Conservation (phyloP, 2,113 vertebrate genomes). For the Formicarius rufipectus region DNA sequence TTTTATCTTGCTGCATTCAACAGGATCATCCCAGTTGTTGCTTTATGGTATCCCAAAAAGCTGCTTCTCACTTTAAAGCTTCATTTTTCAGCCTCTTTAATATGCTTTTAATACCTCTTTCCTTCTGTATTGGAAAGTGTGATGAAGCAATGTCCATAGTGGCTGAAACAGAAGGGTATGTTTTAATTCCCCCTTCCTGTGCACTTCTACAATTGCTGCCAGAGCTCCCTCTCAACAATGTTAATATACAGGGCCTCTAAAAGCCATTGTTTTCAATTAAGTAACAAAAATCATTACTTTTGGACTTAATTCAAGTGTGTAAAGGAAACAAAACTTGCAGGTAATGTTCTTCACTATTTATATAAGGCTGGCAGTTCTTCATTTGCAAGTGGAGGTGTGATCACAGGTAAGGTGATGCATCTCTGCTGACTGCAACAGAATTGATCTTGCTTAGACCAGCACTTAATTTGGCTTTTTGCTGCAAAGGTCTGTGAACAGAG, state of each 20-base stretch:
- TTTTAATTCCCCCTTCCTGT: background rate
- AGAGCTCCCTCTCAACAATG: background rate
- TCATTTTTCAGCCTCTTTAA: background rate
- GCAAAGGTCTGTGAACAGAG: background rate
- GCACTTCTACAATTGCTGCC: background rate
- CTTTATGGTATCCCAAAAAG: background rate
- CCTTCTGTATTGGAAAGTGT: background rate
- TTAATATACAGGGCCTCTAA: background rate
- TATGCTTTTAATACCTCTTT: background rate
- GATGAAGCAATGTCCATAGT: background rate
- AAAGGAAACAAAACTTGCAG: background rate
- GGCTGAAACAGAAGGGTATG: background rate
- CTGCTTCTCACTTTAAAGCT: background rate
- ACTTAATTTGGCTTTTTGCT: constrained; percentile 17
- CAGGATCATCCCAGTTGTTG: background rate
- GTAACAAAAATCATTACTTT: background rate
- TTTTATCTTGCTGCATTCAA: background rate
- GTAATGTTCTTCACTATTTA: background rate
- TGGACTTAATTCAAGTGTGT: background rate
- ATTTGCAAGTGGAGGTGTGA: background rate
- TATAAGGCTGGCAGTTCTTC: background rate
- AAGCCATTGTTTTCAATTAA: background rate
- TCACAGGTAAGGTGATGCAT: background rate
- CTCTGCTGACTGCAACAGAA: background rate
- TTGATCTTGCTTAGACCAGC: constrained; percentile 44